Evolutionary conservation across 2,888 invertebrate species (phyloP), one percentile per base, ranked within the genome.

Genomic region (Spisula solida): DNA sequence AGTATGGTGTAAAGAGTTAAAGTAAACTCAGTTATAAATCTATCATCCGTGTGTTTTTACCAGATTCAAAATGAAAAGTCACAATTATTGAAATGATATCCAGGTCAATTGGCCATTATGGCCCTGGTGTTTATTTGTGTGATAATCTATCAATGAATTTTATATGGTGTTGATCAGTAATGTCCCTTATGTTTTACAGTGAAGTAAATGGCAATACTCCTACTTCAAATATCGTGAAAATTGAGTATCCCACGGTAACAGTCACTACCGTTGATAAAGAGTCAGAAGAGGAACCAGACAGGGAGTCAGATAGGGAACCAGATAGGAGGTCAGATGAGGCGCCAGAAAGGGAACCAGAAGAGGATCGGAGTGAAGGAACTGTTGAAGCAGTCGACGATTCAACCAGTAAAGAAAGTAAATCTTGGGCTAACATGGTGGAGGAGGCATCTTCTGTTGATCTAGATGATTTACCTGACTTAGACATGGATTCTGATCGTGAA

Each of bases 341-440:
- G 31, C 75, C 31, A 48, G 18, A 48, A n/a, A 84, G 20, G 70
- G 75, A 70, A 41, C 25, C 78, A n/a, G 85, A 85, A 4, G 85
- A 79, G 18, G 79, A 85, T 56, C 25, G 16, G 18, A 79, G 85
- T 85, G 85, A 85, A 41, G 31, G 31, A 20, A 79, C 55, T 34
- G 51, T 41, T 29, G 83, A 31, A 10, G 48, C 83, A n/a, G 18
- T n/a, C 12, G 29, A 31, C 4, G 31, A 48, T 18, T 75, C 79
- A 8, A 41, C 41, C 8, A 75, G 79, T 56, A 85, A 79, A 41
- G 78, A 55, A 20, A 85, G 85, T 56, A 92, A 90, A 86, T 89
- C 92, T 1, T 92, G 92, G 92, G 92, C 88, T 2, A 89, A 90
- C 6, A 90, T 92, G 92, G 90, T 80, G 12, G 92, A 90, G 29